Percentiles rank a stretch among this genome's conserved stretches.
Conservation (phyloP, 2,888 invertebrate genomes). For the Galeruca laticollis region DNA sequence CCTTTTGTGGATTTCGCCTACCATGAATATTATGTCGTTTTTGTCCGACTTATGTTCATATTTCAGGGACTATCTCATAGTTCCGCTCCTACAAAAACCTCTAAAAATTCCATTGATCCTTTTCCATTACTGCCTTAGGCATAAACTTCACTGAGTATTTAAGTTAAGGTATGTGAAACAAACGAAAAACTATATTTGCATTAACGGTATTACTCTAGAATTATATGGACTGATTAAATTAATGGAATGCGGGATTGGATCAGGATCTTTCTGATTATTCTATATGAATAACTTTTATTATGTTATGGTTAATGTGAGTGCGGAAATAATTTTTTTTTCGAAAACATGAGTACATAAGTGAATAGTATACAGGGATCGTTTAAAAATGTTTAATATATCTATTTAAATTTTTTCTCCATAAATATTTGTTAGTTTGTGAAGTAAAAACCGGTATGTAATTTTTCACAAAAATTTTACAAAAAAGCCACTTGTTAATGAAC, state of each 20-base stretch:
- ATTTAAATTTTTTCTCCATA: no score
- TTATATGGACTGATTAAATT: conserved; percentile 8
- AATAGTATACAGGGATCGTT: no score
- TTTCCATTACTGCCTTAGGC: conserved; percentile 63
- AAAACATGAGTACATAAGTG: no score
- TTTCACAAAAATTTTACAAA: no score
- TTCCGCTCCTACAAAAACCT: conserved; percentile 61
- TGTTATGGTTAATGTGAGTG: background rate
- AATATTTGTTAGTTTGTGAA: no score
- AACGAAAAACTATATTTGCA: background rate
- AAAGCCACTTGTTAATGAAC: no score
- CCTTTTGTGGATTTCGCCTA: conserved; percentile 63
- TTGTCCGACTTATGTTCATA: conserved; percentile 62
- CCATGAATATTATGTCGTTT: conserved; percentile 61
- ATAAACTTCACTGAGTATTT: conserved; percentile 61
- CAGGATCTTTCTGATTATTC: background rate
- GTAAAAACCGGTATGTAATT: no score
- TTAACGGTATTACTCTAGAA: background rate
- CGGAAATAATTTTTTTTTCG: background rate
- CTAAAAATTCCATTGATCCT: conserved; percentile 62
- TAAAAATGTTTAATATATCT: no score
- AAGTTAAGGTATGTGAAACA: conserved; percentile 22
- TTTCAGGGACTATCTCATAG: conserved; percentile 62
- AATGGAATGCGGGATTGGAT: background rate
- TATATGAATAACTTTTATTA: background rate